A percentile compares a stretch with the other conserved stretches of the same genome.
phyloP scores from a whole-genome alignment of 2,797 vertebrate genomes.

The Zenarchopterus dispar region DNA sequence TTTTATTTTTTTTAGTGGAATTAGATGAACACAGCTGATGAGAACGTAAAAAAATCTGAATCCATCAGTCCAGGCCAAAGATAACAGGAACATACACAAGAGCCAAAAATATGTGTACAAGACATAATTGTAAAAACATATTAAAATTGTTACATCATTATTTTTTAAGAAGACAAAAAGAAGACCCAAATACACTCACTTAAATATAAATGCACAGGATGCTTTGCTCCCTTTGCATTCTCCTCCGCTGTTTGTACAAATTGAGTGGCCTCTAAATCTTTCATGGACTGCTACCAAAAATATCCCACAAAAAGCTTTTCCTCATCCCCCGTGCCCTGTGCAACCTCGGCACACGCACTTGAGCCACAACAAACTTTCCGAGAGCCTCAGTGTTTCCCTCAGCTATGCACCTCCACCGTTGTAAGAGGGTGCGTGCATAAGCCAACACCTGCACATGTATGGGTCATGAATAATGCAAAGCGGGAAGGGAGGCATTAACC shows the following conservation, averaged over 20 bases:
- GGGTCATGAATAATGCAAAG: constrained; percentile 16
- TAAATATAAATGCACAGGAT: constrained; percentile 37
- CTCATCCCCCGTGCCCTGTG: constrained; percentile 25
- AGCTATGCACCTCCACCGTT: constrained; percentile 14
- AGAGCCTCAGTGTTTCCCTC: constrained; percentile 27
- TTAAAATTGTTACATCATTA: not conserved
- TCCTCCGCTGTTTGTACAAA: constrained; percentile 59
- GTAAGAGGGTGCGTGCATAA: constrained; percentile 10
- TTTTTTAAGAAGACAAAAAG: constrained; percentile 7
- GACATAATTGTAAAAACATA: not conserved
- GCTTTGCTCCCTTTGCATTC: constrained; percentile 47
- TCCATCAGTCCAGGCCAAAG: constrained; percentile 54
- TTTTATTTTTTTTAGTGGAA: constrained; percentile 57
- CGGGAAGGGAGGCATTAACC: constrained; percentile 2
- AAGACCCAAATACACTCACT: constrained; percentile 22
- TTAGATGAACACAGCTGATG: constrained; percentile 62
- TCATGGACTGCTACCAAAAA: constrained; percentile 74
- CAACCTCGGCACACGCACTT: constrained; percentile 27
- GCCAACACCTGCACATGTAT: constrained; percentile 18
- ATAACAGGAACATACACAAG: constrained; percentile 19
- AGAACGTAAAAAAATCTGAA: constrained; percentile 52
- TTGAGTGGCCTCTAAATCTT: constrained; percentile 71
- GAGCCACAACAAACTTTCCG: constrained; percentile 33
- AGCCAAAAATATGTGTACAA: too few relatives aligned
- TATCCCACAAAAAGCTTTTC: constrained; percentile 62